These are phyloP conservation scores for fruit fly (Drosophila melanogaster) DNA, from an alignment of 1,140 invertebrate species.

Conservation along the genomic window DNA sequence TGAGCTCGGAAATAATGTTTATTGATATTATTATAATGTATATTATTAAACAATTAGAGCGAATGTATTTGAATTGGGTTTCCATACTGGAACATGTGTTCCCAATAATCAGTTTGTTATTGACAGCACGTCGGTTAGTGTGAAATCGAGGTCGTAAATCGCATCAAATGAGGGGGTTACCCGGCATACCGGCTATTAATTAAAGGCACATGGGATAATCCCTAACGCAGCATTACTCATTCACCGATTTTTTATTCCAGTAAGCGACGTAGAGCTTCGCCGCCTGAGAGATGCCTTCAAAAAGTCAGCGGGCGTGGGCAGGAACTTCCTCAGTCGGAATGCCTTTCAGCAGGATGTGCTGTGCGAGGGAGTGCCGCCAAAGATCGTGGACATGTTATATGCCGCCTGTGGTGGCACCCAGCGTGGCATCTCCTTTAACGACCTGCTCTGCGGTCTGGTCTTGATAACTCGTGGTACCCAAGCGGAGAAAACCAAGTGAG, in stretches of 20 bases:
- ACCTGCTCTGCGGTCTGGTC: constrained; percentile 92
- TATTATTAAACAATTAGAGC: constrained; percentile 1
- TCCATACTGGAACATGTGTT: background rate
- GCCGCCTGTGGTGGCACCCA: constrained; percentile 91
- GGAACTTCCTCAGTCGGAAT: constrained; percentile 89
- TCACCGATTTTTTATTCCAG: constrained; percentile 84
- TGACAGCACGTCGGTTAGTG: constrained; percentile 16
- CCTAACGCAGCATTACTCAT: constrained; percentile 21
- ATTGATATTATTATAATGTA: constrained; percentile 15
- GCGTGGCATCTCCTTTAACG: constrained; percentile 92
- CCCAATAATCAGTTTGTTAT: constrained; percentile 6
- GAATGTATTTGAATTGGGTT: background rate
- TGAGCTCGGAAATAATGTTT: constrained; percentile 19
- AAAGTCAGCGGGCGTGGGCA: constrained; percentile 89
- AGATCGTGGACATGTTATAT: constrained; percentile 92
- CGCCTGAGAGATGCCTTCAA: constrained; percentile 94
- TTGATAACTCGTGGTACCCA: constrained; percentile 92
- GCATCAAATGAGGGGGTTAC: constrained; percentile 24
- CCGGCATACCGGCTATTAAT: background rate
- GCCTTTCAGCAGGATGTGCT: constrained; percentile 93
- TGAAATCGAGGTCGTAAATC: constrained; percentile 20
- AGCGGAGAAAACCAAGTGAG: constrained; percentile 95
- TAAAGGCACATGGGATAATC: constrained; percentile 26
- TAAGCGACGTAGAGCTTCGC: constrained; percentile 91
- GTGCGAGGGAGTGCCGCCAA: constrained; percentile 91